phyloP scores from a whole-genome alignment of 2,888 invertebrate genomes.

The Poecilobothrus nobilitatus region DNA sequence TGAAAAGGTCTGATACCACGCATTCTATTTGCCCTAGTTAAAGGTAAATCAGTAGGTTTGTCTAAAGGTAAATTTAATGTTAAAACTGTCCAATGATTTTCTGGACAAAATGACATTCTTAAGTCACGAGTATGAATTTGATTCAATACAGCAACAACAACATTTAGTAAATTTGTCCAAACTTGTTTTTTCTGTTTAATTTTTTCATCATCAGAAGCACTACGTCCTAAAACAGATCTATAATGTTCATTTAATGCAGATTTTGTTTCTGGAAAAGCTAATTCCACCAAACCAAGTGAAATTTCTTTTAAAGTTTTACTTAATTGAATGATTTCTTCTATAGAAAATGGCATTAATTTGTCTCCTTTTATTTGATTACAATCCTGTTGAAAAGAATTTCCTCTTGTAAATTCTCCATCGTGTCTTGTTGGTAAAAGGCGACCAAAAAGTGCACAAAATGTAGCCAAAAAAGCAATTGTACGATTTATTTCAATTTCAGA shows the following conservation, averaged over 20 bases:
- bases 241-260: conserved; percentile 57
- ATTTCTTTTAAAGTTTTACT: conserved; percentile 68
- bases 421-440: conserved; percentile 73
- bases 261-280: conserved; percentile 74
- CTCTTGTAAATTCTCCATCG: conserved; percentile 71
- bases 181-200: conserved; percentile 49
- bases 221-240: conserved; percentile 41
- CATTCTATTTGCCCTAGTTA: conserved; percentile 45
- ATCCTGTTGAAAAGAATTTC: conserved; percentile 31
- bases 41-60: conserved; percentile 48
- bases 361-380: neutral
- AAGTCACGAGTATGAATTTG: conserved; percentile 81
- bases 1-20: conserved; percentile 49
- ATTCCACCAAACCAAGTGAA: conserved; percentile 73
- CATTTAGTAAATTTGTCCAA: conserved; percentile 72
- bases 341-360: conserved; percentile 54
- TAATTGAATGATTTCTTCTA: conserved; percentile 62
- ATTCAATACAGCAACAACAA: conserved; percentile 60
- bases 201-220: conserved; percentile 38
- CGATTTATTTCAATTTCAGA: conserved; percentile 47
- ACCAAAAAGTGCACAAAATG: conserved; percentile 76
- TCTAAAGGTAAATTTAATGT: conserved; percentile 46
- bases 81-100: conserved; percentile 57
- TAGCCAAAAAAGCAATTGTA: conserved; percentile 68
- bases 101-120: conserved; percentile 67